Base-by-base conservation (phyloP, 2,113 vertebrate genomes). In the Laticauda laticaudata region DNA sequence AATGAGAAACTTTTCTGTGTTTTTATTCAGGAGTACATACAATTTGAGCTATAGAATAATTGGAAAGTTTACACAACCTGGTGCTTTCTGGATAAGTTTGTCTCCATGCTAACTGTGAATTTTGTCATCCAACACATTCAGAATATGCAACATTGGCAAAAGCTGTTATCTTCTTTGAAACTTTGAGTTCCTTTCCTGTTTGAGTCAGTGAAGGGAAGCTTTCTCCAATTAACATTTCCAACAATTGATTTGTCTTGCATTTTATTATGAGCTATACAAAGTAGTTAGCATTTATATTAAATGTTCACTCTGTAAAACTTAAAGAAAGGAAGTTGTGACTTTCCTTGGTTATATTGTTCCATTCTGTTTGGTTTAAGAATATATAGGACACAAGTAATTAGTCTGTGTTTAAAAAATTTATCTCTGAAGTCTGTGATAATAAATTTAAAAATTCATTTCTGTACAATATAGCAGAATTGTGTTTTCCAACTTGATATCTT, bases 281-380 rank as follows among this genome's bases (percentile, higher is more conserved):
- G 39, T 48, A 86, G 90, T 95, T 94, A 94, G 93, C 56, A 51
- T 87, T 94, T 92, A 56, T 94, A 56, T 93, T 90, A 93, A 94
- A 23, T 89, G 93, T 93, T 95, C 92, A 95, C 96, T 96, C 93
- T 75, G 93, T 95, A 92, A 90, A 96, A 96, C 92, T 93, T 93
- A 93, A 95, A 90, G 81, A 75, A 93, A 96, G 95, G 96, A 97
- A 96, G 94, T 96, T 97, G 96, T 94, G 92, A 97, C 94, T 87
- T 96, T 96, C 95, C 34, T 92, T 91, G 90, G 6, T 81, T 89
- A 93, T 96, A 95, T 95, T 97, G 90, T 96, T 96, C 94, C 88
- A 94, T 95, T 43, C 91, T 92, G 69, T 59, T 96, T 95, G 94
- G 94, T 93, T 95, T 92, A 91, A 86, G 87, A 86, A 87, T 87